phyloP scores from a whole-genome alignment of 2,888 invertebrate species.

The Schrankia costaestrigalis region DNA sequence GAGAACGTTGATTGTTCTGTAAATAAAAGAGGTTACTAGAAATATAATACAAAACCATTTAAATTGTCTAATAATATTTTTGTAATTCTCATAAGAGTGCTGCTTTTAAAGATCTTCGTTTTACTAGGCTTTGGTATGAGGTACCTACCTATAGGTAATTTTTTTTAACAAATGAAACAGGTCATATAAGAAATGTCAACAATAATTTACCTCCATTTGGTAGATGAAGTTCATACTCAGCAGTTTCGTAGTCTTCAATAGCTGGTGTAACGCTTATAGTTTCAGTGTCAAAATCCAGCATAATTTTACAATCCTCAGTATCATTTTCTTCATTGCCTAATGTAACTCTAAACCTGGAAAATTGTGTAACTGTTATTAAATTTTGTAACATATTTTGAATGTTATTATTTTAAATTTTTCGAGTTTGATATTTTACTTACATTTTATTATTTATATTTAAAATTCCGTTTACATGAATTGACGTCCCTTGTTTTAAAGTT shows the following conservation, averaged over 20 bases:
- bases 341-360: constrained; percentile 25
- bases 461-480: constrained; percentile 24
- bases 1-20: constrained; percentile 15
- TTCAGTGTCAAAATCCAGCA: constrained; percentile 11
- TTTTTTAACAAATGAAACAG: too few relatives aligned
- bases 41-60: background rate
- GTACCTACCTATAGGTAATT: too few relatives aligned
- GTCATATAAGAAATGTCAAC: too few relatives aligned
- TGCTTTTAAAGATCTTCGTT: too few relatives aligned
- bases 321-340: constrained; percentile 12
- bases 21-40: background rate
- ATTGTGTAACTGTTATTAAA: background rate
- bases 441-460: constrained; percentile 12
- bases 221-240: constrained; percentile 2
- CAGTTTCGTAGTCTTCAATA: background rate
- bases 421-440: constrained; percentile 21
- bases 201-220: background rate
- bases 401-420: background rate
- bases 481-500: constrained; percentile 9
- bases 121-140: too few relatives aligned
- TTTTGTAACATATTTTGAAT: background rate
- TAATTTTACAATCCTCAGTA: constrained; percentile 19
- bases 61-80: too few relatives aligned
- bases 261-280: constrained; percentile 15
- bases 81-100: too few relatives aligned